These are phyloP conservation scores for Smittia sp. DNA, from an alignment of 2,888 invertebrate species.

Conservation along the genomic window DNA sequence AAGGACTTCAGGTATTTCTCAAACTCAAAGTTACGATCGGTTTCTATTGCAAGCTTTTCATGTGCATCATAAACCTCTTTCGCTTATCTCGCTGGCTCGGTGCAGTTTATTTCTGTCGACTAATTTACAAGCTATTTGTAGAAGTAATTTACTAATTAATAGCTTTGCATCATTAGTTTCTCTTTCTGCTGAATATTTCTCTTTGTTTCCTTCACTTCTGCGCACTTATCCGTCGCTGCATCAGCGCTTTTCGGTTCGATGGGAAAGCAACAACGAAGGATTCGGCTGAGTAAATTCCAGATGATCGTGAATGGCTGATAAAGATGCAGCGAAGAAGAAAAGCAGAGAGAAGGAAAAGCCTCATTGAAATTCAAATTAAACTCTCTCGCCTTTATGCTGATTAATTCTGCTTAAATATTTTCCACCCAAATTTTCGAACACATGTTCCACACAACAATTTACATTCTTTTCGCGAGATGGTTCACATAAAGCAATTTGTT, in stretches of 20 bases:
- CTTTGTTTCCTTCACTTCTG: slow-evolving; percentile 5
- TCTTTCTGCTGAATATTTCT: slow-evolving; percentile 6
- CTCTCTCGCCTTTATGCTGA: slow-evolving; percentile 6
- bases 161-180: slow-evolving; percentile 15
- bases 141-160: slow-evolving; percentile 41
- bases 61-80: slow-evolving; percentile 8
- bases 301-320: slow-evolving; percentile 5
- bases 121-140: slow-evolving; percentile 38
- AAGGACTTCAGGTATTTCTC: no score
- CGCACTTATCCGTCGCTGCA: slow-evolving; percentile 9
- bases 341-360: background rate
- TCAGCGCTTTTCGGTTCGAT: background rate
- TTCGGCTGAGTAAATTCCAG: background rate
- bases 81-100: slow-evolving; percentile 18
- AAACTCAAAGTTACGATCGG: no score
- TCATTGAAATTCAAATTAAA: slow-evolving; percentile 22
- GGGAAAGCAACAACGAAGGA: background rate
- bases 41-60: background rate
- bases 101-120: slow-evolving; percentile 7
- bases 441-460: slow-evolving; percentile 14
- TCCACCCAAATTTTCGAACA: background rate
- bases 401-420: slow-evolving; percentile 11
- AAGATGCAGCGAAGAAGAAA: background rate
- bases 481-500: slow-evolving; percentile 34
- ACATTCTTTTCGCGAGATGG: background rate